Evolutionary conservation across 1,140 invertebrate genomes (phyloP).

Genomic region (Bilobella aurantiaca): DNA sequence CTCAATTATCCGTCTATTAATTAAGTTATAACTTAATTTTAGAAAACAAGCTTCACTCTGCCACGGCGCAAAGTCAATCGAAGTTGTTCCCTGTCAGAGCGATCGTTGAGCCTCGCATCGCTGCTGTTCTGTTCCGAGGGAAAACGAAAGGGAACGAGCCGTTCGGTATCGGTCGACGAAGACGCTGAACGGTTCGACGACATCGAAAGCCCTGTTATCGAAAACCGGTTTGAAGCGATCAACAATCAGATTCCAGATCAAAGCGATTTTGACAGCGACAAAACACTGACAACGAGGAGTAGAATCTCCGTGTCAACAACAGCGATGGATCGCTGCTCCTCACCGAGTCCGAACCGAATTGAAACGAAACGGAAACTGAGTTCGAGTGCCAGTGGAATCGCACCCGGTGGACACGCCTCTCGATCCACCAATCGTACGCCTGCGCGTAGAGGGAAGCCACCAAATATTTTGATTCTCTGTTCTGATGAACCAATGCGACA

Average conservation of each 20-base stretch:
- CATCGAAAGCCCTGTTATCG: no score
- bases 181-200: neutral
- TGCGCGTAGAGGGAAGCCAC: conserved; percentile 26
- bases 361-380: no score
- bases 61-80: conserved; percentile 20
- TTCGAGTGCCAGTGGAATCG: neutral
- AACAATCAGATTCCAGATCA: no score
- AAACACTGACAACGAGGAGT: no score
- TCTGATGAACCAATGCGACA: conserved; percentile 15
- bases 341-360: no score
- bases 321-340: no score
- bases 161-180: conserved; percentile 29
- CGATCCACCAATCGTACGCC: neutral
- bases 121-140: conserved; percentile 25
- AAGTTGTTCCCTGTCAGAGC: conserved; percentile 13
- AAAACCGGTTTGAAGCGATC: no score
- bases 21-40: neutral
- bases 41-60: conserved; percentile 1
- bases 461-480: conserved; percentile 31
- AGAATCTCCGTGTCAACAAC: no score
- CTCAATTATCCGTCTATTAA: neutral
- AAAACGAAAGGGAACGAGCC: no score
- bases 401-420: neutral
- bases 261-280: no score
- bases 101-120: conserved; percentile 29